Conservation (phyloP, 2,113 vertebrate genomes). For the Misgurnus mizolepis region DNA sequence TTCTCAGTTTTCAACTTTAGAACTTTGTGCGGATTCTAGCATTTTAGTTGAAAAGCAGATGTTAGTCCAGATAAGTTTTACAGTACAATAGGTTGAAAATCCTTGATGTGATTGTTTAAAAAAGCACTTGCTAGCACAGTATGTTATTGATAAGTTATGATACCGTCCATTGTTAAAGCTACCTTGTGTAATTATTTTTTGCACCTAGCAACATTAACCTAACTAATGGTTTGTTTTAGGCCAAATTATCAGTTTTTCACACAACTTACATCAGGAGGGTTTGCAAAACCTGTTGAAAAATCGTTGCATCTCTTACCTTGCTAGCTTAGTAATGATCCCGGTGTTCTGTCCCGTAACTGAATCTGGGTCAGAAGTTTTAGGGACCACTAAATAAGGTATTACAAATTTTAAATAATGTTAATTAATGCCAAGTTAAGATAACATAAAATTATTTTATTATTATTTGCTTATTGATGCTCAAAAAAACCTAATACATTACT, state of each 20-base stretch:
- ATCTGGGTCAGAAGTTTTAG: conserved; percentile 1
- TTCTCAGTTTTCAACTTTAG: neutral
- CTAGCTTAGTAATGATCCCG: conserved; percentile 33
- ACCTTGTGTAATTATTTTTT: too few species aligned
- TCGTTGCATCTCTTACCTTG: conserved; percentile 48
- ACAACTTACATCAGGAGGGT: too few species aligned
- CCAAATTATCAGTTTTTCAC: too few species aligned
- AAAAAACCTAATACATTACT: too few species aligned
- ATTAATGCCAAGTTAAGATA: conserved; percentile 13
- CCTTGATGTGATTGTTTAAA: neutral
- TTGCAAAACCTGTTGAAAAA: too few species aligned
- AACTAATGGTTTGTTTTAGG: too few species aligned
- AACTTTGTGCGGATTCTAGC: neutral
- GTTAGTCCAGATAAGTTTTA: neutral
- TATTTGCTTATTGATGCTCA: too few species aligned
- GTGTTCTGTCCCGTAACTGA: conserved; percentile 5
- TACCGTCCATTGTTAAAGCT: too few species aligned
- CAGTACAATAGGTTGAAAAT: too few species aligned
- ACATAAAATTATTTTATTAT: too few species aligned
- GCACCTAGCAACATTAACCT: too few species aligned
- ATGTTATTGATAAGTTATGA: neutral
- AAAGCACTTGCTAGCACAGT: neutral
- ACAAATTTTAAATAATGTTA: neutral
- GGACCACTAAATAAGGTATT: conserved; percentile 7
- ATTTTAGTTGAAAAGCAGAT: too few species aligned